phyloP scores from a whole-genome alignment of 2,113 vertebrate genomes.

The Trochalopteron elliotii region DNA sequence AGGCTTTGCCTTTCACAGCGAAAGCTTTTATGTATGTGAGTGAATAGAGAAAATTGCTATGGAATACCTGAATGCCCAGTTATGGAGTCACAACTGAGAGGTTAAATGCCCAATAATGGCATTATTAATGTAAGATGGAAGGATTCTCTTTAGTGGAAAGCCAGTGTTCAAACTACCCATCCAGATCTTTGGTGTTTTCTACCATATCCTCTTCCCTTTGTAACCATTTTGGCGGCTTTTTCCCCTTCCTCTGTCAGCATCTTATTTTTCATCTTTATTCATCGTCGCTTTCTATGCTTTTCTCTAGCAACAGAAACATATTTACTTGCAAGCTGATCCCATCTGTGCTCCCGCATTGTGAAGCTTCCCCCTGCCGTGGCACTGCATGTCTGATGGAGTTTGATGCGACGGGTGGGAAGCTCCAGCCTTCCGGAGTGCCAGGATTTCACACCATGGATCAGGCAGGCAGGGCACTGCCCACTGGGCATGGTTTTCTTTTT shows the following conservation, averaged over 20 bases:
- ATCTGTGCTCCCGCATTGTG: slow-evolving; percentile 37
- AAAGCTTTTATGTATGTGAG: background rate
- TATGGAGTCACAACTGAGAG: background rate
- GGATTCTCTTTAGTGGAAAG: background rate
- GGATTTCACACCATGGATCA: background rate
- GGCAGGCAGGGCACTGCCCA: background rate
- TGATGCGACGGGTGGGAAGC: background rate
- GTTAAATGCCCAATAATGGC: background rate
- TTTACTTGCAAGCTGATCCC: slow-evolving; percentile 57
- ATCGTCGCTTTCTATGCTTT: background rate
- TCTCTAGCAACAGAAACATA: slow-evolving; percentile 46
- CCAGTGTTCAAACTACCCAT: background rate
- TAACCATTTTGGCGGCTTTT: background rate
- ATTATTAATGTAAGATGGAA: background rate
- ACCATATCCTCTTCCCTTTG: background rate
- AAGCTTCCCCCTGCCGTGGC: slow-evolving; percentile 48
- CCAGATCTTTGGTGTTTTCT: background rate
- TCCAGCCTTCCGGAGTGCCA: slow-evolving; percentile 14
- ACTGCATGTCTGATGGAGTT: background rate
- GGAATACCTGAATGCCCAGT: background rate
- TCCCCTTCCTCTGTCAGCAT: background rate
- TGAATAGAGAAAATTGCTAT: slow-evolving; percentile 8
- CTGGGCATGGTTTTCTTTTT: background rate
- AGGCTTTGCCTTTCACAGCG: background rate
- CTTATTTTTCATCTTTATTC: slow-evolving; percentile 27